Evolutionary conservation across 2,797 vertebrate species (phyloP).

Genomic region (Gallinago stenura): DNA sequence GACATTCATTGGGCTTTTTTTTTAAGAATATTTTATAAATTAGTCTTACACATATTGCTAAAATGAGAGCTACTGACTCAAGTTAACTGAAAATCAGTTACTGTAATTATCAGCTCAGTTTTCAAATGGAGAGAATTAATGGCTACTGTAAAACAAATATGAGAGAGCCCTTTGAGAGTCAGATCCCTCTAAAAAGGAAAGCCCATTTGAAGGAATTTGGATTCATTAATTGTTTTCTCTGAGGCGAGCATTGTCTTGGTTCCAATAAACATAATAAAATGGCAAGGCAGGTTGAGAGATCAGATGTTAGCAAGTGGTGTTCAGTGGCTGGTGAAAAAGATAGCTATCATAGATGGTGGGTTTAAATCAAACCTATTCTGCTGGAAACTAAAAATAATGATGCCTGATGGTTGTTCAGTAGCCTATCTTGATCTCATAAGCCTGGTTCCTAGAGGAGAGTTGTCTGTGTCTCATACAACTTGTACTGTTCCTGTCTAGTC

Average conservation of each 20-base stretch:
- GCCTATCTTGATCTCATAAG: background rate
- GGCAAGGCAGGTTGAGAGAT: background rate
- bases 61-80: background rate
- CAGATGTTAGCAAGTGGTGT: background rate
- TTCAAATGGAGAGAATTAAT: background rate
- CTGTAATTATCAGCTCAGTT: background rate
- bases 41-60: background rate
- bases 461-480: background rate
- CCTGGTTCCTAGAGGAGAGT: background rate
- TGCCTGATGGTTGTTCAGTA: background rate
- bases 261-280: background rate
- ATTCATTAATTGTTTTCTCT: background rate
- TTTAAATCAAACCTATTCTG: background rate
- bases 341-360: background rate
- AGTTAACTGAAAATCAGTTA: background rate
- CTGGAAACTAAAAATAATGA: background rate
- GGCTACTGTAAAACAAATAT: background rate
- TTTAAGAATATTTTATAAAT: background rate
- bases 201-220: background rate
- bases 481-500: background rate
- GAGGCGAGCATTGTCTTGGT: background rate
- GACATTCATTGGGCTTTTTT: background rate
- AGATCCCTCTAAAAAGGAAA: background rate
- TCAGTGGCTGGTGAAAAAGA: background rate
- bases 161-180: background rate